These are phyloP conservation scores for Pituophis catenifer DNA, from an alignment of 2,113 vertebrate genomes.

Conservation along the genomic window DNA sequence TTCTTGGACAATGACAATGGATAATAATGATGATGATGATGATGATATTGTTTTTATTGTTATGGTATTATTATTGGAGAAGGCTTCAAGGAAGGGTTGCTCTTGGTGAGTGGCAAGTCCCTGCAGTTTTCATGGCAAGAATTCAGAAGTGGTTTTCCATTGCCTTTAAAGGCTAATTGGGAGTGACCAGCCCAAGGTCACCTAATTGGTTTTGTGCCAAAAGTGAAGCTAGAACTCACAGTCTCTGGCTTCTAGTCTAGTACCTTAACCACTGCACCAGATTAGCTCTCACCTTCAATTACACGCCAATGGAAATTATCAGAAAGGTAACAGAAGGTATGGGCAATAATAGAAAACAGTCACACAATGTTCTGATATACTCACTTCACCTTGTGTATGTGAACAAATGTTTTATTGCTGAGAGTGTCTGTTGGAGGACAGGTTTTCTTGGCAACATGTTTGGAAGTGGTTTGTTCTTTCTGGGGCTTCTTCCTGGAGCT, in stretches of 20 bases:
- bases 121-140: not conserved
- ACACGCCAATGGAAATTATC: not conserved
- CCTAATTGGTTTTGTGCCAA: too few relatives aligned
- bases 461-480: not conserved
- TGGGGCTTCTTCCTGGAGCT: not conserved
- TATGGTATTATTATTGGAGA: too few relatives aligned
- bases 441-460: not conserved
- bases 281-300: not conserved
- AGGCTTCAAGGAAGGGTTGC: not conserved
- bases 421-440: not conserved
- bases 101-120: not conserved
- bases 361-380: not conserved
- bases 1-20: too few relatives aligned
- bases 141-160: not conserved
- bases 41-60: too few relatives aligned
- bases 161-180: not conserved
- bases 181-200: not conserved
- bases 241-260: not conserved
- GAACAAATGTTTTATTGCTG: not conserved
- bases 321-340: not conserved
- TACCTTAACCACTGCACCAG: not conserved
- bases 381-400: not conserved
- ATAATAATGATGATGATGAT: too few relatives aligned
- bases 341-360: not conserved
- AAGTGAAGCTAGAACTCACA: too few relatives aligned